Base-by-base conservation (phyloP, 2,888 invertebrate species). In the Acleris emargana region DNA sequence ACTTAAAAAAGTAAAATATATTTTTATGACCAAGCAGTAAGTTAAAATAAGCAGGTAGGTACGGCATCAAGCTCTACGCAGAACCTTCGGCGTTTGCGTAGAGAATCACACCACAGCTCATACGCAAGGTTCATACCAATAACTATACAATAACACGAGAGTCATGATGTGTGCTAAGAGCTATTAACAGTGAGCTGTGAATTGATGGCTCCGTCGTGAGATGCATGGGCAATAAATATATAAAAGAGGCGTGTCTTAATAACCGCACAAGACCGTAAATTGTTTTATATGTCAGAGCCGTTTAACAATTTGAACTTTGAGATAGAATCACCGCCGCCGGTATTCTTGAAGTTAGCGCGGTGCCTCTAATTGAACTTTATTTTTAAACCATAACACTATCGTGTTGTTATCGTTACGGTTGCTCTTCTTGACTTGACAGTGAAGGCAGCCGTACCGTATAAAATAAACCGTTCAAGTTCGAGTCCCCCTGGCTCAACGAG, bases 211-310 rank as follows among this genome's bases (percentile, higher is more conserved):
- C 45, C 57, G 70, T 75, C 75, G 74, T 73, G 73, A 77, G 80
- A 82, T 84, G 82, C 82, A 83, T 81, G 76, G 74, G 67, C 72
- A 69, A 77, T 82, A 83, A 85, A 86, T 79, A 81, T 80, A 83
- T 80, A 80, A 79, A 78, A 70, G 77, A 76, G 80, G 81, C 83
- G 81, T 83, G 79, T 79, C 71, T 76, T 78, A 76, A 80, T 76
- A 60, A 66, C 77, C 75, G 72, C 71, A 76, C 72, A 70, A 69
- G 73, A 73, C 79, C 79, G 83, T 88, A 84, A 88, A 89, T 87
- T 87, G 82, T 83, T 86, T 83, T 81, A 85, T 78, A 78, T 79
- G 87, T 82, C 85, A 82, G 75, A 74, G 78, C 81, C 78, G 72
- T 71, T 72, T 74, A 77, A 76, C 73, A 77, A 77, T 75, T 76